Base-by-base conservation (phyloP, 1,140 invertebrate species). In the Leptinotarsa lineolata region DNA sequence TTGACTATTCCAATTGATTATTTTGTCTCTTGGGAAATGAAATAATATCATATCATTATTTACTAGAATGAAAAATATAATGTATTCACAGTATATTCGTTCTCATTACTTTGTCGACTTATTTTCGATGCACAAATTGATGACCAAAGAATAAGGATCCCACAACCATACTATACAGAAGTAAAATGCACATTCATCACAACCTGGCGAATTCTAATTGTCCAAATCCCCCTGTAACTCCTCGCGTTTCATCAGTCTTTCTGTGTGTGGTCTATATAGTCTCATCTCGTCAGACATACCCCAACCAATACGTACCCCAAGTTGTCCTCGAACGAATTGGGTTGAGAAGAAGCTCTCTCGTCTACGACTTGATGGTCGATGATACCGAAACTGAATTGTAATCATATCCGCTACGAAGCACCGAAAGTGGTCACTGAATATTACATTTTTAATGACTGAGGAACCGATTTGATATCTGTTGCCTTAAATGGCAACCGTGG, bases 401-500 rank as follows among this genome's bases (percentile, higher is more conserved):
- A 54, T 54, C 15, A 54, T 54, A 54, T 16, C n/a, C 6, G 48
- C 48, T 13, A 18, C 15, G 48, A 18, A 54, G n/a, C 48, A 54
- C 48, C 48, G 48, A 54, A 54, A 54, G 48, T 54, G 48, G 48
- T 18, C 48, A 54, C 15, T 54, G 48, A 54, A 54, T 54, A 54
- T 54, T 54, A 16, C 3, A 54, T 54, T 54, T 54, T n/a, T 54
- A 54, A 54, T 54, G 15, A 54, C 16, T 39, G 2, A 39, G 30
- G 8, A 39, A 39, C 8, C 30, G 8, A 39, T 11, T 39, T 39
- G 30, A 39, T 39, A 39, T 8, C 30, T 39, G 30, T 39, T 39
- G 30, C 30, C 30, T 39, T 39, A 39, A 39, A 39, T 8, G 48
- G 15, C 48, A 12, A 54, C 16, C 16, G 48, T 54, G 48, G 16